Evolutionary conservation across 2,797 vertebrate species (phyloP).

Genomic region (Chelon auratus): DNA sequence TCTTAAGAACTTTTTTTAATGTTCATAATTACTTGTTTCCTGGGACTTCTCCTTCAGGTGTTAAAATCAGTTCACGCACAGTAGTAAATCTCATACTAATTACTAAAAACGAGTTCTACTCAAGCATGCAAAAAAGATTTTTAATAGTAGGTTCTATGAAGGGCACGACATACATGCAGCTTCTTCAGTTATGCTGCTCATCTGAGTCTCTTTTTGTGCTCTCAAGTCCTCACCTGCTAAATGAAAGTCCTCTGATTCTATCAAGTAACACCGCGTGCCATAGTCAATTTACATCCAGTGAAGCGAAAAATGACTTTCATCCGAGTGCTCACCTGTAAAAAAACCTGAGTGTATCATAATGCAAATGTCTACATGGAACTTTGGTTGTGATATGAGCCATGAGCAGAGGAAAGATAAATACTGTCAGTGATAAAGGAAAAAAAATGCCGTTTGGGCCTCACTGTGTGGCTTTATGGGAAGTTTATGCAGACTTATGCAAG

Average conservation of each 20-base stretch:
- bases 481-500: slow-evolving; percentile 27
- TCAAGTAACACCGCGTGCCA: slow-evolving; percentile 51
- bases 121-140: neutral
- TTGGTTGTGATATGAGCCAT: slow-evolving; percentile 29
- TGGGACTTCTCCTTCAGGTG: neutral
- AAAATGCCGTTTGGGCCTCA: slow-evolving; percentile 21
- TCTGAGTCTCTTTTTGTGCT: slow-evolving; percentile 30
- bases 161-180: slow-evolving; percentile 15
- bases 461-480: slow-evolving; percentile 28
- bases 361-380: slow-evolving; percentile 29
- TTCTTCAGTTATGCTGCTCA: slow-evolving; percentile 9
- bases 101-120: slow-evolving; percentile 25
- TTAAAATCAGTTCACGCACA: slow-evolving; percentile 6
- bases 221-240: slow-evolving; percentile 51
- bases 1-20: neutral
- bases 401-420: slow-evolving; percentile 41
- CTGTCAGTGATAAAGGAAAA: slow-evolving; percentile 4
- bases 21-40: slow-evolving; percentile 1
- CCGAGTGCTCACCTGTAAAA: slow-evolving; percentile 52
- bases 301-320: slow-evolving; percentile 63
- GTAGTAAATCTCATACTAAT: neutral
- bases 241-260: slow-evolving; percentile 46
- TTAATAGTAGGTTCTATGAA: neutral
- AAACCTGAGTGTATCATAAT: slow-evolving; percentile 26
- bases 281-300: slow-evolving; percentile 49